Base-by-base conservation (phyloP, 2,113 vertebrate species). In the Gambusia holbrooki region DNA sequence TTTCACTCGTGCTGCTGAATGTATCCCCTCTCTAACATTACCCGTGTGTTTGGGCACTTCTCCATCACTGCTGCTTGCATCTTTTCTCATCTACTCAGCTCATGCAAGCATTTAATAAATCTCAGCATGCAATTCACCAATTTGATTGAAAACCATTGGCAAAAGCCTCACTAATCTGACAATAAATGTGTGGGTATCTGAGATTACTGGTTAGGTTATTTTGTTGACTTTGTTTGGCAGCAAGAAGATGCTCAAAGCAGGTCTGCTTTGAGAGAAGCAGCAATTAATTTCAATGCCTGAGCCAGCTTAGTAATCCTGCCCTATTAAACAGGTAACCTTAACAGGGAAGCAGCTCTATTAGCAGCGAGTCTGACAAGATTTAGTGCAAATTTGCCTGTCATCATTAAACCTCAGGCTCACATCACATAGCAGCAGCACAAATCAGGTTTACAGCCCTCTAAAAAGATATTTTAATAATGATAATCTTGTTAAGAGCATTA, bases 301-400 rank as follows among this genome's bases (percentile, higher is more conserved):
- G 60, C 35, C 80, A 33, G 75, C 58, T 67, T 66, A 60, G 83
- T 87, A 86, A 88, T 84, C 80, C 80, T 69, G 66, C 70, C 58
- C 60, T 25, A 30, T 73, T 65, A 75, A 75, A 69, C 61, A 71
- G 68, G 81, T 76, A 81, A 85, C 86, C 62, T 79, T 72, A 75
- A 60, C 73, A 28, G 60, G 51, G 73, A 71, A 69, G 32, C 66
- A 75, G 51, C 58, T 65, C 61, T 45, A 25, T 29, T 45, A 62
- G 58, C 83, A 70, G 69, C 58, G 73, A 76, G 42, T 14, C 70
- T 75, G 89, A 84, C 77, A 67, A 75, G 72, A 83, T 88, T 91
- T 88, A 88, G 66, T 66, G 81, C 72, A 82, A 88, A 88, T 89
- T 58, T 90, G 77, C 78, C 87, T 85, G 73, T 89, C 76, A 86